Evolutionary conservation across 2,797 vertebrate genomes (phyloP), one percentile per base, ranked within the genome.

Genomic region (Sebastes matsubarae): DNA sequence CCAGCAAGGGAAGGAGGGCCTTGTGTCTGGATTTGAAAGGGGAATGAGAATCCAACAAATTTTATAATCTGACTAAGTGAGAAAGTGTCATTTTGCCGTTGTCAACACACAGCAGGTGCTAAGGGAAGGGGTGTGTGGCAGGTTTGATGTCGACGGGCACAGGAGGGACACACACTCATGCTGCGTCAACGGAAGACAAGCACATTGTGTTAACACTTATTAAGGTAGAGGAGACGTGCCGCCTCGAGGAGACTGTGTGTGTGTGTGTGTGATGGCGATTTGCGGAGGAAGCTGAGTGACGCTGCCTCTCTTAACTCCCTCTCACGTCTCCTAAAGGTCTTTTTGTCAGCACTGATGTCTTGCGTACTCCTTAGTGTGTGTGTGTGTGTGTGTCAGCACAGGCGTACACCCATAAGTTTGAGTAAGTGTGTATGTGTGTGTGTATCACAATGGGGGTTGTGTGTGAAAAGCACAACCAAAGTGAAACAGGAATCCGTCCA

Each of bases 171-270:
- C 84, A 88, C 80, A 86, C 82, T 84, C 88, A 85, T 86, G 80
- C 88, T 86, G 84, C 57, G 59, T 93, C 87, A 90, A 90, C 76
- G 69, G 86, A 87, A 93, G 90, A 92, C 87, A 82, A 85, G 88
- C 92, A 89, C 90, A 87, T 88, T 91, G 84, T 90, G 90, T 92
- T 94, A 93, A 93, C 93, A 95, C 95, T 95, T 95, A 94, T 94
- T 94, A 95, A 90, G 87, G 70, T 85, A 84, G 81, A 88, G 92
- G 86, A 85, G 88, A 93, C 64, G 65, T 85, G 90, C 83, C 29
- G 86, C 77, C 75, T 79, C 50, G 76, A 88, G 87, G 68, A 78
- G 86, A 88, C 75, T 63, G 80, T 70, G 68, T 72, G 77, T 82
- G 82, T 78, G 83, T 60, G 58, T 70, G 73, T 70, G 79, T 34